Conservation (phyloP, 2,797 vertebrate genomes). For the Emydoidea blandingii region DNA sequence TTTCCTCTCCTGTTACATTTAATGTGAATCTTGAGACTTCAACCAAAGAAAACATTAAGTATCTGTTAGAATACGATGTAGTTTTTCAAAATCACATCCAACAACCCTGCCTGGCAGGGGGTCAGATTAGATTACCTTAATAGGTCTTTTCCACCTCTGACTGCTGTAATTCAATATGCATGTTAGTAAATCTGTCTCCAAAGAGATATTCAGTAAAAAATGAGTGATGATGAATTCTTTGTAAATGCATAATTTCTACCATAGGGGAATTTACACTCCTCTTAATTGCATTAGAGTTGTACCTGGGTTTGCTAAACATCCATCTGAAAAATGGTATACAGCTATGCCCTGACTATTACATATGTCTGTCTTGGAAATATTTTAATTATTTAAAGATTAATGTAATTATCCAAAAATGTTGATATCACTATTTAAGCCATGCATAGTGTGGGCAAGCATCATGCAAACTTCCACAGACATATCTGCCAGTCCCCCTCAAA, state of each 20-base stretch:
- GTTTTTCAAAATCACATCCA: neutral
- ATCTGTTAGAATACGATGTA: neutral
- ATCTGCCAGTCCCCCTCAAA: neutral
- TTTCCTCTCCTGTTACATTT: neutral
- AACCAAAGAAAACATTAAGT: neutral
- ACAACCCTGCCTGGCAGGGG: rapidly evolving
- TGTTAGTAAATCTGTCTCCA: neutral
- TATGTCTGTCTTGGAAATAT: neutral
- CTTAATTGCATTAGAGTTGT: neutral
- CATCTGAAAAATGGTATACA: neutral
- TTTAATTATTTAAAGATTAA: neutral
- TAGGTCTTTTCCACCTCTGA: neutral
- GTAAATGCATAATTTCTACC: neutral
- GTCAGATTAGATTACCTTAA: neutral
- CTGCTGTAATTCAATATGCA: rapidly evolving
- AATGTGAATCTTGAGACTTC: neutral
- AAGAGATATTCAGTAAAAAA: neutral
- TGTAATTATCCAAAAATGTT: neutral
- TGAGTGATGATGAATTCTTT: neutral
- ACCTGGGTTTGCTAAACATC: neutral
- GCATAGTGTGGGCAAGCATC: neutral
- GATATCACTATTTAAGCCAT: neutral
- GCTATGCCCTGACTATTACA: neutral
- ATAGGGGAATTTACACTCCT: neutral
- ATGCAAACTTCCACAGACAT: neutral